These are phyloP conservation scores for Pantala flavescens DNA, from an alignment of 1,140 invertebrate species.

Conservation along the genomic window DNA sequence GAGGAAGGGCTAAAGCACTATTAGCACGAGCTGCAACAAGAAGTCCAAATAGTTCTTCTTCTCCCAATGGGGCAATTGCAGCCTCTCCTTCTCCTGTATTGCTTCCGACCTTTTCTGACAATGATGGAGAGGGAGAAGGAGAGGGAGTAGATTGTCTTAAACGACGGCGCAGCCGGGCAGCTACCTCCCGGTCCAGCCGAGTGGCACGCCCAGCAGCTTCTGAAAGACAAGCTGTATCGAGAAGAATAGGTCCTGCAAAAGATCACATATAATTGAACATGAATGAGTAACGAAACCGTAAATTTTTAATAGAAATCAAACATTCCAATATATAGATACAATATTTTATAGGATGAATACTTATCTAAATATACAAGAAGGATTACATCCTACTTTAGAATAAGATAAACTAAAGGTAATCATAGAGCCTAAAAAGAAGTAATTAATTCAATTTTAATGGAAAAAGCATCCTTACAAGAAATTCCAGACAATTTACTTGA, in stretches of 20 bases:
- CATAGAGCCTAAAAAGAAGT: no score
- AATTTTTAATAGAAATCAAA: no score
- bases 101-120: not conserved
- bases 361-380: no score
- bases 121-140: not conserved
- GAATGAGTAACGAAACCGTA: no score
- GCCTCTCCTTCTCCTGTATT: not conserved
- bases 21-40: slow-evolving; percentile 47
- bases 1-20: slow-evolving; percentile 34
- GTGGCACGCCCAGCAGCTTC: slow-evolving; percentile 48
- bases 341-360: no score
- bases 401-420: no score
- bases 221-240: slow-evolving; percentile 61
- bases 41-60: slow-evolving; percentile 37
- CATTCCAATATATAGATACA: no score
- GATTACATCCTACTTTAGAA: no score
- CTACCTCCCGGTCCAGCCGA: slow-evolving; percentile 44
- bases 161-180: slow-evolving; percentile 29
- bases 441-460: no score
- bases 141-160: not conserved
- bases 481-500: no score
- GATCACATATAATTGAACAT: no score
- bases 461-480: no score
- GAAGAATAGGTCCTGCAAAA: slow-evolving; percentile 55
- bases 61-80: slow-evolving; percentile 21